A percentile compares a stretch with the other conserved stretches of the same genome.
These are phyloP conservation scores for Paracanthobrama guichenoti DNA, from an alignment of 2,113 vertebrate genomes.

Conservation along the genomic window DNA sequence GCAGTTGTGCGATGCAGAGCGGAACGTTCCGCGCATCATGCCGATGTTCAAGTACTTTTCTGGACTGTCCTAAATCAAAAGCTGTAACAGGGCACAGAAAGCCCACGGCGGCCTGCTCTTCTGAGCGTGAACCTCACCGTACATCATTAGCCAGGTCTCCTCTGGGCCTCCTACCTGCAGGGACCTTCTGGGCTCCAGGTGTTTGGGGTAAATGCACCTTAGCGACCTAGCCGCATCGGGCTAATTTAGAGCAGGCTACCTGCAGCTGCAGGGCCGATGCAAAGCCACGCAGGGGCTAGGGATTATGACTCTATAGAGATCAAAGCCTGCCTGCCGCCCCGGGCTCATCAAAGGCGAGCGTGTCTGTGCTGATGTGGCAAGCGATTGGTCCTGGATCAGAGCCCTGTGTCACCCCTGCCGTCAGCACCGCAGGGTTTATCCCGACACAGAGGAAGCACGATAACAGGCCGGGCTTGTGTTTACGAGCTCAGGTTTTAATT, in stretches of 20 bases:
- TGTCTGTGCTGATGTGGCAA: conserved; percentile 72
- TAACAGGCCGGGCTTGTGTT: conserved; percentile 69
- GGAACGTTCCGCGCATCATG: conserved; percentile 62
- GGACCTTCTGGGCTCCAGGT: conserved; percentile 72
- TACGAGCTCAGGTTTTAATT: conserved; percentile 74
- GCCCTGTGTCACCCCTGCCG: conserved; percentile 54
- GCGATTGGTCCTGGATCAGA: conserved; percentile 68
- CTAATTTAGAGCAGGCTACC: conserved; percentile 73
- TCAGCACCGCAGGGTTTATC: conserved; percentile 70
- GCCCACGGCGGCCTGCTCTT: conserved; percentile 55
- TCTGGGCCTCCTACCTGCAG: conserved; percentile 74
- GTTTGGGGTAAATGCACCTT: conserved; percentile 72
- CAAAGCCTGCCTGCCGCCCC: conserved; percentile 71
- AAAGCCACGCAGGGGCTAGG: conserved; percentile 64
- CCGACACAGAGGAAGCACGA: conserved; percentile 66
- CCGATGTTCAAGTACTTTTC: conserved; percentile 26
- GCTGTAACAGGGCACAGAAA: conserved; percentile 69
- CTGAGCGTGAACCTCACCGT: conserved; percentile 54
- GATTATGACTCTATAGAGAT: conserved; percentile 83
- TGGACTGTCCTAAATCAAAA: conserved; percentile 56
- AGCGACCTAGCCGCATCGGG: conserved; percentile 69
- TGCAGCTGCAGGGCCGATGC: conserved; percentile 64
- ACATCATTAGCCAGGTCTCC: conserved; percentile 67
- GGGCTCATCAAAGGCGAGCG: conserved; percentile 77
- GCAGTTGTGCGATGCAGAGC: conserved; percentile 58